Percentiles rank a stretch among this genome's conserved stretches.
These are phyloP conservation scores for Megaptera novaeangliae DNA, from an alignment of 2,113 vertebrate genomes.

Conservation along the genomic window DNA sequence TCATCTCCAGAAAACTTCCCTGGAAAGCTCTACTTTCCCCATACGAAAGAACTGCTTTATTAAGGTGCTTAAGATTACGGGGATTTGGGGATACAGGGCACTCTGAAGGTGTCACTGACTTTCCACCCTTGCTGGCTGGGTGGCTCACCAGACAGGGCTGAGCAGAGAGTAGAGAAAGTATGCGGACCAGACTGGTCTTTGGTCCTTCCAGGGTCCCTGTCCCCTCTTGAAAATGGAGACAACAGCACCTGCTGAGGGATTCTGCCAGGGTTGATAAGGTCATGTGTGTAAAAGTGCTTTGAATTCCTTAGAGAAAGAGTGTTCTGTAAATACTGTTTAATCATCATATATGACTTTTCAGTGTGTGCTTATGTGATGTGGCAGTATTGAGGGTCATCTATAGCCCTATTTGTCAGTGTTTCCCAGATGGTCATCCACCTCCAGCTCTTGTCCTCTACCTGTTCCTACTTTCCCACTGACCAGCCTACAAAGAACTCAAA, in stretches of 20 bases:
- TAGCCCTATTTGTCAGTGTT: neutral
- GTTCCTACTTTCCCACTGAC: neutral
- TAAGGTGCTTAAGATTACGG: neutral
- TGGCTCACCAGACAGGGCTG: neutral
- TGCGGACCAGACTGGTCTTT: rapidly evolving
- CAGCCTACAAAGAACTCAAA: neutral
- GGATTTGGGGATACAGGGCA: neutral
- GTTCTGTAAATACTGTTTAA: neutral
- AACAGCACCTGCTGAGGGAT: neutral
- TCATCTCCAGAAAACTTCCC: conserved; percentile 27
- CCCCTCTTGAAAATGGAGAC: neutral
- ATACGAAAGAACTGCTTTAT: neutral
- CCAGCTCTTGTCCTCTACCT: neutral
- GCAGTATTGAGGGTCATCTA: neutral
- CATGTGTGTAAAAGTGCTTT: neutral
- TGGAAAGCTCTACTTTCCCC: conserved; percentile 24
- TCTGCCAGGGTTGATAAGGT: neutral
- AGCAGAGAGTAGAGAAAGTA: neutral
- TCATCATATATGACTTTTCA: neutral
- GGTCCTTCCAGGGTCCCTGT: neutral
- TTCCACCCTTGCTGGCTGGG: neutral
- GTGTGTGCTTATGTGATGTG: neutral
- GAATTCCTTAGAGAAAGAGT: neutral
- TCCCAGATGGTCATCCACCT: neutral
- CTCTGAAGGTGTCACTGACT: neutral